These are phyloP conservation scores for Drosophila subsilvestris DNA, from an alignment of 2,888 invertebrate genomes.

Conservation along the genomic window DNA sequence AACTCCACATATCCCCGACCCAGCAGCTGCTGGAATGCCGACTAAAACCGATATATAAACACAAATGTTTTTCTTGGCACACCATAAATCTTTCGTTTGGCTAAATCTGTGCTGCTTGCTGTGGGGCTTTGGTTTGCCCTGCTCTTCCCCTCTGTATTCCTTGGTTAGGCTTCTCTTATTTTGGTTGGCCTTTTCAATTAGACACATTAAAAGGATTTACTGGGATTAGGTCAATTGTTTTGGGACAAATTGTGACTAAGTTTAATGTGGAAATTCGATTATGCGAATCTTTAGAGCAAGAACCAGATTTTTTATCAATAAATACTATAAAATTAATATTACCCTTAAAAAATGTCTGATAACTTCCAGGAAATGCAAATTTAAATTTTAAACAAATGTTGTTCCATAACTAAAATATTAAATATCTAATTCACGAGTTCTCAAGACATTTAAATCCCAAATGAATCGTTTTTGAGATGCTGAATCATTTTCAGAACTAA, in stretches of 20 bases:
- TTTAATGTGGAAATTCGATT: slow-evolving; percentile 49
- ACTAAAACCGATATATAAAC: slow-evolving; percentile 65
- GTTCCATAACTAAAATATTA: too few relatives aligned
- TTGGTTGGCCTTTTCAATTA: slow-evolving; percentile 69
- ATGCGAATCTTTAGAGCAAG: slow-evolving; percentile 26
- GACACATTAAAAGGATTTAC: slow-evolving; percentile 71
- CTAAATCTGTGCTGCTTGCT: slow-evolving; percentile 50
- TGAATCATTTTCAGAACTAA: neutral
- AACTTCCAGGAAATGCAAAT: too few relatives aligned
- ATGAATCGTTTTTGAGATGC: neutral
- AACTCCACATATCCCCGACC: slow-evolving; percentile 30
- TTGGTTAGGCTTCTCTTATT: neutral
- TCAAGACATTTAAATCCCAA: neutral
- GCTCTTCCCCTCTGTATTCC: too few relatives aligned
- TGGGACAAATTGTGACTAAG: slow-evolving; percentile 54
- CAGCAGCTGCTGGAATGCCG: slow-evolving; percentile 26
- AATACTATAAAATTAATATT: too few relatives aligned
- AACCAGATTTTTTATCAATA: neutral
- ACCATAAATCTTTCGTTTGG: slow-evolving; percentile 68
- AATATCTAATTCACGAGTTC: neutral
- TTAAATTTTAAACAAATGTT: too few relatives aligned
- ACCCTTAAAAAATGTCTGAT: neutral
- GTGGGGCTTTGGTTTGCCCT: slow-evolving; percentile 1
- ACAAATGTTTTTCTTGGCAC: slow-evolving; percentile 71
- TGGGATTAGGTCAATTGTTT: slow-evolving; percentile 22